phyloP scores from a whole-genome alignment of 2,797 vertebrate genomes.

The Garrulus glandarius region DNA sequence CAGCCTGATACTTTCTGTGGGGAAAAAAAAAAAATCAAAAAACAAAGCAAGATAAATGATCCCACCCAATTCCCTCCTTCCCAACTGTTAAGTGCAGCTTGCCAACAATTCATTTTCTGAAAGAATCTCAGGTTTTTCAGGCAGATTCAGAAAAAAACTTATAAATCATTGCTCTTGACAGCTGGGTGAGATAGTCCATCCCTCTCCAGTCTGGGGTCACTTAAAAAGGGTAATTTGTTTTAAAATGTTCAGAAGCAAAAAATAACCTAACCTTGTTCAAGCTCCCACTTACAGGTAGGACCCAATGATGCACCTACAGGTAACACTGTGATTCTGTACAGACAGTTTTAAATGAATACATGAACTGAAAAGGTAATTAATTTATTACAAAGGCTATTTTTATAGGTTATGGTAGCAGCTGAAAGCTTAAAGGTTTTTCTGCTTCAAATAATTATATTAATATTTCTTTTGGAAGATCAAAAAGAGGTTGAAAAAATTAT shows the following conservation, averaged over 20 bases:
- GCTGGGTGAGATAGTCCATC: neutral
- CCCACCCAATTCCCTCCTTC: neutral
- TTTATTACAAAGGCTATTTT: constrained; percentile 31
- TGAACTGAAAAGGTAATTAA: constrained; percentile 22
- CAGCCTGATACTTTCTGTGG: neutral
- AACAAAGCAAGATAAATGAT: neutral
- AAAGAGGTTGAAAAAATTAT: constrained; percentile 35
- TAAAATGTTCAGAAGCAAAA: constrained; percentile 10
- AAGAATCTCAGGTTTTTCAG: neutral
- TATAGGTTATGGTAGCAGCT: neutral
- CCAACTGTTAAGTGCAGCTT: neutral
- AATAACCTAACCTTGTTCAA: neutral
- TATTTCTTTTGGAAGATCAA: constrained; percentile 59
- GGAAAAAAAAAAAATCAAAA: rapidly evolving
- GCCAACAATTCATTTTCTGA: neutral
- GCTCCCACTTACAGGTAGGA: neutral
- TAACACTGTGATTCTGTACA: neutral
- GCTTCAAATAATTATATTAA: constrained; percentile 42
- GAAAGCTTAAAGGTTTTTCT: constrained; percentile 11
- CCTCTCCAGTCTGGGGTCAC: neutral
- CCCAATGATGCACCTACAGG: neutral
- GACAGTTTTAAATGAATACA: neutral
- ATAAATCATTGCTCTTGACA: neutral
- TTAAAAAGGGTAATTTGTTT: neutral
- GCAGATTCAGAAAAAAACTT: neutral